These are phyloP conservation scores for Leptinotarsa undecemlineata DNA, from an alignment of 1,140 invertebrate species.

Conservation along the genomic window DNA sequence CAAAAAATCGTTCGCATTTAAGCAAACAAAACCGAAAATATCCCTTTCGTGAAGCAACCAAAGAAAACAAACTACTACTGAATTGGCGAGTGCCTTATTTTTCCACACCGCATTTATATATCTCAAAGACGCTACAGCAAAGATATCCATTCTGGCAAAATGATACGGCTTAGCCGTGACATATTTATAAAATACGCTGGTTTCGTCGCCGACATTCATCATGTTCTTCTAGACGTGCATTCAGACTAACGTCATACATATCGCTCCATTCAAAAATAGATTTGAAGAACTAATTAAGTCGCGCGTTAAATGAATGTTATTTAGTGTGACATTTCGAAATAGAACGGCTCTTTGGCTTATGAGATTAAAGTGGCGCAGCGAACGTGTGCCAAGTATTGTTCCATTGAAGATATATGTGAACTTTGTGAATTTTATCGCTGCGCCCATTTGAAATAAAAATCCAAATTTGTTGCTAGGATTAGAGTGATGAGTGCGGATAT, in stretches of 20 bases:
- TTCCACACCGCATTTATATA: neutral
- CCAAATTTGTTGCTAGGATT: no score
- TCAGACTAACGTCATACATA: neutral
- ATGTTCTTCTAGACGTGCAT: conserved; percentile 11
- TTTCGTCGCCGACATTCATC: conserved; percentile 20
- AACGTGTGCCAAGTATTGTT: neutral
- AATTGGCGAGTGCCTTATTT: neutral
- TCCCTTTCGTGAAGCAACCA: no score
- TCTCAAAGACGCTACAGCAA: conserved; percentile 1
- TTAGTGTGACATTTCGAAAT: conserved; percentile 3
- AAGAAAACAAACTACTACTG: no score
- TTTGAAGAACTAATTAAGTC: conserved; percentile 1
- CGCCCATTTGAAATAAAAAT: no score
- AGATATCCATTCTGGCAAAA: conserved; percentile 6
- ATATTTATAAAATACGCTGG: conserved; percentile 40
- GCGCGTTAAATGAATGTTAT: neutral
- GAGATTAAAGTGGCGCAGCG: neutral
- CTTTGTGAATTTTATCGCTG: no score
- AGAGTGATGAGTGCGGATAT: no score
- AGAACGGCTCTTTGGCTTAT: neutral
- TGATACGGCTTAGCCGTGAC: conserved; percentile 37
- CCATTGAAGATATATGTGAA: neutral
- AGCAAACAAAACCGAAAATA: no score
- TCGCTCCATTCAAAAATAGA: neutral
- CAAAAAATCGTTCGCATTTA: no score